Base-by-base conservation (phyloP, 2,888 invertebrate genomes). In the Himalopsyche tibetana region DNA sequence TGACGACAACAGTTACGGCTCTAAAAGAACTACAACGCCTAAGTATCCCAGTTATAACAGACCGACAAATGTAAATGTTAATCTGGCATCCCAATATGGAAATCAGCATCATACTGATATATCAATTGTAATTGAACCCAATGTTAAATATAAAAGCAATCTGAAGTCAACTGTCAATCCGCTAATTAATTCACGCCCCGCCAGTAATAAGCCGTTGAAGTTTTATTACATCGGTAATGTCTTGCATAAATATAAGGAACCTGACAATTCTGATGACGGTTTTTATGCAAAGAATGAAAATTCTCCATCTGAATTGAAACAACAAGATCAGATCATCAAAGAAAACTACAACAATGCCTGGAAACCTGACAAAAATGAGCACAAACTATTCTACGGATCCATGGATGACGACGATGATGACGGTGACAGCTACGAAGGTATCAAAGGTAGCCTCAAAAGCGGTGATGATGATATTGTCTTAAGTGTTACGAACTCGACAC, bases 171-270 rank as follows among this genome's bases (percentile, higher is more conserved):
- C 82, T 15, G 79, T 55, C 69, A 83, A 74, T 79, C 83, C 85
- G 15, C 55, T 92, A 89, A 89, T 82, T 55, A 91, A 90, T 89
- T 91, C 91, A 88, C 91, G 92, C 87, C 93, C 92, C 0, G 90
- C 87, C 28, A 88, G 87, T 42, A 83, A 79, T 80, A 81, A 86
- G 69, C 88, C 88, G 15, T 55, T 83, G 19, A 89, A 93, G 91
- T 93, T 93, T 88, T 93, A 92, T 89, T 93, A 92, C 87, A 90
- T 93, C 40, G 91, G 91, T 82, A 93, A 93, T 88, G 92, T 92
- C 80, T 89, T 93, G 88, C 92, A 92, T 84, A 93, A 92, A 90
- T 92, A 92, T 89, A 90, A 87, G 6, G 82, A 84, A 36, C 63
- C 74, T 80, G 42, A 55, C 38, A 51, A 83, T 6, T 28, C 86